Base-by-base conservation (phyloP, 2,797 vertebrate genomes). In the Crenuchus spilurus region DNA sequence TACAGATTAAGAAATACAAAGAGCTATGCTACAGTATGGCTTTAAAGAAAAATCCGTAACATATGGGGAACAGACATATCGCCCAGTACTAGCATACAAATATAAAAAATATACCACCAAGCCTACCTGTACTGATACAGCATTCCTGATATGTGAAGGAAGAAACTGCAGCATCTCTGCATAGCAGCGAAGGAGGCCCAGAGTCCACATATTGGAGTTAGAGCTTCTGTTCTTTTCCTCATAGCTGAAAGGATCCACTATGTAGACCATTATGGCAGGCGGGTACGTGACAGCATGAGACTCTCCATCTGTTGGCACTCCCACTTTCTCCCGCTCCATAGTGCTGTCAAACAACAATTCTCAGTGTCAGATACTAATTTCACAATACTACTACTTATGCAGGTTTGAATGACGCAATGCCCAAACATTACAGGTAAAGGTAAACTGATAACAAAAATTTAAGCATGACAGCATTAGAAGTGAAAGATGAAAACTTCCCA, bases 281-380 rank as follows among this genome's bases (percentile, higher is more conserved):
- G 98, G 98, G 72, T 98, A 98, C 30, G 95, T 94, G 87, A 98
- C 81, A 58, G 96, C 96, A 67, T 99, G 97, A 68, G 98, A 99
- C 82, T 99, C 98, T 72, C 98, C 98, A 7, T 99, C 96, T n/a
- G 98, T 99, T 68, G 97, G 97, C 57, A 99, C 92, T 33, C 98
- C 98, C 0, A 99, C 94, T 88, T 98, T 97, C 84, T 99, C 97
- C 44, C 96, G 92, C 80, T 99, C 97, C 98, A 99, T 97, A 83
- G 96, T 98, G 93, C 97, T 99, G 88, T 76, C 85, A 67, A 65
- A 46, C 14, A 0, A 94, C 92, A 74, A 95, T 93, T 70, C 95
- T 93, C 95, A 96, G 96, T 91, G 97, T 86, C 95, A 94, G 81
- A 98, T 92, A 90, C 0, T 42, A n/a, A 26, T 11, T 8, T n/a